Evolutionary conservation across 2,797 vertebrate genomes (phyloP), one percentile per base, ranked within the genome.

Genomic region (Pipistrellus pipistrellus): DNA sequence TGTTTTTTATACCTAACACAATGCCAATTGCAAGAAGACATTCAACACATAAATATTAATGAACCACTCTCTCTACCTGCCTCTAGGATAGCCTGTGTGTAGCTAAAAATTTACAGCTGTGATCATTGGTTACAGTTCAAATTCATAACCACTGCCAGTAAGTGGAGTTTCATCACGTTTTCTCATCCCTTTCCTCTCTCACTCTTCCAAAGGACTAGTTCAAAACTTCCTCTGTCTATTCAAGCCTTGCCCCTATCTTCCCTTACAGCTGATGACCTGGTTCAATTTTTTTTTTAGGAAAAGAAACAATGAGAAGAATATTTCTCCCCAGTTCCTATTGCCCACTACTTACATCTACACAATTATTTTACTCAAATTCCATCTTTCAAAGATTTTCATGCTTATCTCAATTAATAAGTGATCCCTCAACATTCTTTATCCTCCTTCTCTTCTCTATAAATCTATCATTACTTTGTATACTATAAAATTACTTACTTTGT

Each of bases 1-100:
- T 44, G 9, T 59, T 30, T 41, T 21, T 18, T 21, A 13, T 10
- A 32, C 46, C 4, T 32, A 27, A n/a, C 57, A 51, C 69, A n/a
- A 23, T 2, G 13, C 38, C 1, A 0, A n/a, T 4, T 14, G 3
- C 14, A n/a, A 4, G 12, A 27, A 0, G 80, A 80, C 17, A 71
- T 38, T 57, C 44, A 41, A 17, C 1, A 0, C 53, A 30, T 25
- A 3, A 17, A 9, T 25, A 13, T 25, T 10, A 9, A 0, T 59
- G 20, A 68, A 18, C 57, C 9, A 25, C 2, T 23, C 32, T 59
- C 78, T 69, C 66, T 35, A n/a, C 44, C 83, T n/a, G 25, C 23
- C 20, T 38, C 20, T 2, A 5, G 20, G 23, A 17, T 14, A 57
- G 38, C 32, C 21, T 3, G 11, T 32, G 7, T 10, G 30, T 8